Conservation (phyloP, 2,113 vertebrate genomes). For the Oreochromis spilurus region DNA sequence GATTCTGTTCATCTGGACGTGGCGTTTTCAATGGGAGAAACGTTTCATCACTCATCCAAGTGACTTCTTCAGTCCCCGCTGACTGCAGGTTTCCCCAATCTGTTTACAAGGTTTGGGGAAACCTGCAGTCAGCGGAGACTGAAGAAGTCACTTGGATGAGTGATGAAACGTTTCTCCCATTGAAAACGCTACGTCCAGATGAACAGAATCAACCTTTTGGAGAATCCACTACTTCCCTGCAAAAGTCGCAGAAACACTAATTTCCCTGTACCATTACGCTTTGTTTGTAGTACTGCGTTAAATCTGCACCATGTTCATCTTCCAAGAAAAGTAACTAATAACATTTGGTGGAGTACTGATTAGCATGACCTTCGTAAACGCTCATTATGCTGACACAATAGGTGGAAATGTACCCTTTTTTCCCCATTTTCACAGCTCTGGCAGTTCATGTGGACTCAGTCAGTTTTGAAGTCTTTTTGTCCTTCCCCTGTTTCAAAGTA, state of each 20-base stretch:
- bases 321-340: background rate
- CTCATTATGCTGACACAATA: background rate
- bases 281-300: background rate
- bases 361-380: background rate
- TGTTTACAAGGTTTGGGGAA: no score
- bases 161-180: no score
- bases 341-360: background rate
- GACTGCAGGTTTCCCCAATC: no score
- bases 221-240: background rate
- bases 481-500: background rate
- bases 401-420: background rate
- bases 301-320: background rate
- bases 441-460: background rate
- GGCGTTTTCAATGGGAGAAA: no score
- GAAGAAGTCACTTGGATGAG: no score
- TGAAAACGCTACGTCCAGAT: no score
- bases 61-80: no score
- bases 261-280: background rate
- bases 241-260: background rate
- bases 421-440: background rate
- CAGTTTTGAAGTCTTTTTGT: background rate
- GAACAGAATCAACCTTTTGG: no score
- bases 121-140: no score
- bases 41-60: no score
- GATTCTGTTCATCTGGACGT: no score